phyloP scores from a whole-genome alignment of 2,113 vertebrate genomes.

The Oncorhynchus mykiss region DNA sequence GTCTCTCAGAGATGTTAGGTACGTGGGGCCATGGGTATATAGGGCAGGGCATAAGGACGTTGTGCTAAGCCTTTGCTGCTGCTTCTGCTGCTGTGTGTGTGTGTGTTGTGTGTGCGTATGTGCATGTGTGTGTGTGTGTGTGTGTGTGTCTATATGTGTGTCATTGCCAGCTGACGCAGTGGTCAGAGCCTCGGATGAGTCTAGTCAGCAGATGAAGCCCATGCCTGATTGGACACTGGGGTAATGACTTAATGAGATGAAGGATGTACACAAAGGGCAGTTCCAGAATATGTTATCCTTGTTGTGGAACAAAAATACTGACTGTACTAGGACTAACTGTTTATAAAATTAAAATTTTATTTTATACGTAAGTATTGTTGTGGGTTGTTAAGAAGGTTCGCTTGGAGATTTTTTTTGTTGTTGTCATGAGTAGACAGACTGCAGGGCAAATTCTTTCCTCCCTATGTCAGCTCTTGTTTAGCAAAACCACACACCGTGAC shows the following conservation, averaged over 20 bases:
- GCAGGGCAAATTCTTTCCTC: slow-evolving; percentile 1
- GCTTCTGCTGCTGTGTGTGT: not conserved
- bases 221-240: slow-evolving; percentile 43
- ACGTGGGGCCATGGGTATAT: slow-evolving; percentile 25
- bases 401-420: not conserved
- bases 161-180: slow-evolving; percentile 52
- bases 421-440: slow-evolving; percentile 5
- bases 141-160: slow-evolving; percentile 21
- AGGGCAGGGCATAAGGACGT: slow-evolving; percentile 10
- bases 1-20: slow-evolving; percentile 34
- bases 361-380: not conserved
- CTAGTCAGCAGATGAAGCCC: slow-evolving; percentile 52
- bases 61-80: slow-evolving; percentile 34
- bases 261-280: slow-evolving; percentile 13
- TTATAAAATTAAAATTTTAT: not conserved
- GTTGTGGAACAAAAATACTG: not conserved
- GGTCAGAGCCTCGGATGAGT: slow-evolving; percentile 44
- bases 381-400: not conserved
- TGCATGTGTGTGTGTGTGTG: slow-evolving; percentile 16
- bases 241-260: slow-evolving; percentile 68
- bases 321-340: too few species aligned
- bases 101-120: slow-evolving; percentile 7
- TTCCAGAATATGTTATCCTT: not conserved
- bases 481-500: not conserved
- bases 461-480: slow-evolving; percentile 3